Base-by-base conservation (phyloP, 2,113 vertebrate species). In the Aramus guarauna region DNA sequence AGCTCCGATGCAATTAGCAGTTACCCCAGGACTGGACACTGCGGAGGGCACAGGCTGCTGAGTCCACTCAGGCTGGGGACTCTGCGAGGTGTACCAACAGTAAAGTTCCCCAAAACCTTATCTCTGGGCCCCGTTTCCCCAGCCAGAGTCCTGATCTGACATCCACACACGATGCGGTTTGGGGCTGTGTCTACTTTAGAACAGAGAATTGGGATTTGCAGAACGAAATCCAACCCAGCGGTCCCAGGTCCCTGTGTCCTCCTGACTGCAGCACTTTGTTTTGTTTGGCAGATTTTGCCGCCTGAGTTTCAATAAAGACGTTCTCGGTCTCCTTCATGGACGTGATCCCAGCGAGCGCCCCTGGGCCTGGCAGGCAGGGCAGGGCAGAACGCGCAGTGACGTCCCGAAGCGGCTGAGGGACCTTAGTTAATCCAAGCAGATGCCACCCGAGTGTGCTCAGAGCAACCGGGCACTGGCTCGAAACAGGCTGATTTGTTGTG, bases 261-360 rank as follows among this genome's bases (percentile, higher is more conserved):
- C 84, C 60, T 36, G 48, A 76, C 53, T 64, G 66, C 15, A 59
- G 34, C 5, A 20, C 55, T 85, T 58, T 8, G 34, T 78, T 90
- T 56, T 32, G 50, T 56, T 26, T 48, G 43, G 79, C 80, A 72
- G 79, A 88, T 92, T 93, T 62, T 67, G 62, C 56, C 0, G 9
- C 69, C 55, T 41, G 52, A 39, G 27, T 78, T 94, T 78, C 92
- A 86, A 88, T 78, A 64, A 90, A 94, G 94, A 89, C 0, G 1
- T 87, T 94, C 85, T 67, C 39, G 56, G 58, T 95, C 86, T 96
- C 95, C 91, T 96, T 94, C 95, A 92, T 82, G 97, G 92, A 81
- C 12, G 0, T 5, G 83, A 87, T 68, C 91, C 69, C 92, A 87
- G 92, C 76, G 60, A 67, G 76, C 1, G 64, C 85, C 56, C 39